Evolutionary conservation across 2,113 vertebrate genomes (phyloP).

Genomic region (Centropristis striata): DNA sequence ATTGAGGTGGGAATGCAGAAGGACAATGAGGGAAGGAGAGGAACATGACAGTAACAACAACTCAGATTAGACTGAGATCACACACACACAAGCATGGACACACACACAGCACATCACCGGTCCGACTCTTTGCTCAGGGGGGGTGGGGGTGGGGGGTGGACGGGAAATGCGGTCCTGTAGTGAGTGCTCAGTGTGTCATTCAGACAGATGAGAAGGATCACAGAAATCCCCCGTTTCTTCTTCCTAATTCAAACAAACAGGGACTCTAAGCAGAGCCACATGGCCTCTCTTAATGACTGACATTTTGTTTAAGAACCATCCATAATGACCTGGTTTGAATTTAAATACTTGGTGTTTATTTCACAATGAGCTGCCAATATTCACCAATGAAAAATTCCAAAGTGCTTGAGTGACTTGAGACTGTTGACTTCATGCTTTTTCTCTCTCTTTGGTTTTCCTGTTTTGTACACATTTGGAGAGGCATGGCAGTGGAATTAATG

Average conservation of each 20-base stretch:
- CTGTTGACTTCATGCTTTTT: constrained; percentile 65
- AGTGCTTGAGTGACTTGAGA: constrained; percentile 69
- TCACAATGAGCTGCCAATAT: constrained; percentile 78
- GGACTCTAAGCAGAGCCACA: constrained; percentile 84
- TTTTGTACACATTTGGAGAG: constrained; percentile 63
- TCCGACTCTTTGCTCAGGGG: constrained; percentile 14
- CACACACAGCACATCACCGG: constrained; percentile 16
- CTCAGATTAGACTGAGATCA: constrained; percentile 88
- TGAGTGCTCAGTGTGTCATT: constrained; percentile 54
- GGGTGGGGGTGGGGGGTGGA: constrained; percentile 38
- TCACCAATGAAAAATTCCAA: constrained; percentile 74
- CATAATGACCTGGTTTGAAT: constrained; percentile 80
- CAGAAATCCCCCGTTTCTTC: constrained; percentile 69
- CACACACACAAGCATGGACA: constrained; percentile 6
- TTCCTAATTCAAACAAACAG: constrained; percentile 80
- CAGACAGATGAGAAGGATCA: constrained; percentile 62
- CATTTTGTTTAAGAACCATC: constrained; percentile 84
- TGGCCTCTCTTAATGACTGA: constrained; percentile 82
- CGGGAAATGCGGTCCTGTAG: constrained; percentile 44
- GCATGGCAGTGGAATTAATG: constrained; percentile 63
- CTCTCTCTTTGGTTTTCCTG: constrained; percentile 57
- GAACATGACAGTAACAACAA: constrained; percentile 94
- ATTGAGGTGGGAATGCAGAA: constrained; percentile 87
- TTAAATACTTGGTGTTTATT: constrained; percentile 80
- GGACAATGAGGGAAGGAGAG: constrained; percentile 88